Conservation (phyloP, 1,140 invertebrate genomes). For the Philopotamus ludificatus region DNA sequence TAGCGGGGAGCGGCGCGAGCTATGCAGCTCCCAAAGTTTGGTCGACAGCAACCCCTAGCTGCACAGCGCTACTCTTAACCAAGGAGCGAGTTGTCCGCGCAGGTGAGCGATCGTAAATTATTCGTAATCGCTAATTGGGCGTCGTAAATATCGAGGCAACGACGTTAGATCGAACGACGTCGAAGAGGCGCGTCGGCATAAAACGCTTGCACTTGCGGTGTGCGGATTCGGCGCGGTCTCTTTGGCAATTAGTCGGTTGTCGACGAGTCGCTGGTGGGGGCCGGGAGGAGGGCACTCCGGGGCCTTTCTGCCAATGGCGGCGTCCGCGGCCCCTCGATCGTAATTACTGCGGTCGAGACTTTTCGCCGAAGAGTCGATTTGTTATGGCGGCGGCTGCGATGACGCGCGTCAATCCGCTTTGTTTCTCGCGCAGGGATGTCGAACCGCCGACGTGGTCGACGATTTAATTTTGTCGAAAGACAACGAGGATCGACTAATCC, state of each 20-base stretch:
- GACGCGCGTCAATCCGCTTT: neutral
- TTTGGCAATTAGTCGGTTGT: neutral
- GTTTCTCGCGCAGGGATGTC: neutral
- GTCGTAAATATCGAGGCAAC: neutral
- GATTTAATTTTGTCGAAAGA: no score
- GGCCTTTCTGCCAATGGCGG: slow-evolving; percentile 14
- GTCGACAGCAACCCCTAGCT: no score
- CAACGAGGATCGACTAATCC: no score
- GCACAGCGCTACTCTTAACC: no score
- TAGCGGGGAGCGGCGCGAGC: neutral
- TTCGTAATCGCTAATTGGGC: no score
- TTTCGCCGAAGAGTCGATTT: neutral
- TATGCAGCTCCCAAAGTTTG: no score
- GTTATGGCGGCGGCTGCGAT: slow-evolving; percentile 10
- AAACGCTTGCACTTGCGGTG: neutral
- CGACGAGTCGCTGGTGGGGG: slow-evolving; percentile 5
- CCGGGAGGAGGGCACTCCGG: neutral
- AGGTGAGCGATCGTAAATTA: no score
- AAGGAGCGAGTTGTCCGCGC: no score
- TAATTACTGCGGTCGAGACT: neutral
- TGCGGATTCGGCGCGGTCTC: neutral
- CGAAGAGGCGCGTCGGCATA: neutral
- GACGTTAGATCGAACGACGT: no score
- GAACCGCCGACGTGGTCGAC: no score
- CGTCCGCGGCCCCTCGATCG: neutral